Evolutionary conservation across 2,888 invertebrate genomes (phyloP), one percentile per base, ranked within the genome.

Genomic region (Geotrupes spiniger): DNA sequence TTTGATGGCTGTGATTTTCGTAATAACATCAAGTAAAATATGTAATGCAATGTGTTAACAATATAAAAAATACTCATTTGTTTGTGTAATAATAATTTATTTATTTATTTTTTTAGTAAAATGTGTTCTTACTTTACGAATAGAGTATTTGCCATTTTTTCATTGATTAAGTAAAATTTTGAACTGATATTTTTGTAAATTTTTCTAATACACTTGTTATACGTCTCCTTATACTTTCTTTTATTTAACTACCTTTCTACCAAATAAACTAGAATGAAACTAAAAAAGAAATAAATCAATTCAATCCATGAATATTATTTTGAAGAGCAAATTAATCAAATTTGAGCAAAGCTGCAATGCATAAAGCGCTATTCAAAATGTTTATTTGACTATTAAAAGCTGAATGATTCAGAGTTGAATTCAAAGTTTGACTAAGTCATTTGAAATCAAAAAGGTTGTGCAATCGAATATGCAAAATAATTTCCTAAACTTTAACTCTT

Each of bases 1-100:
- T 51, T 45, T 42, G 28, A 51, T 46, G 52, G 51, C 52, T 41
- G 49, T 54, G 47, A 52, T 46, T 50, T 49, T 14, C 41, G 42
- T 50, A 50, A 42, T 36, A 44, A 49, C 45, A 44, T 37, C 28
- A 36, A 43, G 33, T 26, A 15, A 31, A 29, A 46, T 33, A 31
- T 40, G 12, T 40, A 46, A 40, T 26, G 9, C 33, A 33, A 17
- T 41, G n/a, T n/a, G n/a, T n/a, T n/a, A 33, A 31, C 17, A 29
- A 29, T 26, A 46, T 16, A 40, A 21, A 25, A 40, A 25, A 49
- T 31, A 49, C 33, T 42, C 38, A 15, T 16, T 11, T 37, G 38
- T 49, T 49, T 44, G 28, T 36, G 29, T 17, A 27, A 41, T n/a
- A n/a, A n/a, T 43, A 37, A 45, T 33, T 50, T 42, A 50, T 45